Evolutionary conservation across 1,140 invertebrate genomes (phyloP), one percentile per base, ranked within the genome.

Genomic region (Solenopsis invicta): DNA sequence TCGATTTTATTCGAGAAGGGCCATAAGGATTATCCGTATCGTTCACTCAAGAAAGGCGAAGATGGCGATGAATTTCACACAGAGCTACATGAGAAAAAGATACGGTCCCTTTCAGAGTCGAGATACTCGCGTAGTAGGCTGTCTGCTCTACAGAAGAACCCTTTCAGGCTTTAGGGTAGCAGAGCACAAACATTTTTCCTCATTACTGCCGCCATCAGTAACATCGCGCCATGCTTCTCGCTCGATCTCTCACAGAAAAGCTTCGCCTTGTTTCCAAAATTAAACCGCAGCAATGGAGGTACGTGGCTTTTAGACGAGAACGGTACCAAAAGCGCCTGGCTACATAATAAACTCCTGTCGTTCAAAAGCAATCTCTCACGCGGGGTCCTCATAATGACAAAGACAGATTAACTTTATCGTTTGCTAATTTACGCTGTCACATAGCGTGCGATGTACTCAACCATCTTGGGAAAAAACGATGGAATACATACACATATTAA

Each of bases 91-190:
- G 52, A 24, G 16, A 18, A 48, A 45, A 61, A 77, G 62, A 61
- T 72, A 56, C 45, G 21, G 81, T 71, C 64, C 66, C 21, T 71
- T 16, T 8, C 54, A 66, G 67, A 69, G 45, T 10, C 75, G 78
- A 75, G 85, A 88, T 69, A 71, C 61, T 67, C 84, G 71, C 89
- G 92, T 87, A 88, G 82, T 88, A 85, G 88, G 85, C 89, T 85
- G 87, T 92, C 90, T 93, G 92, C 92, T 92, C 90, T 91, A 93
- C 93, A 93, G 91, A 75, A 85, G 90, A 93, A 93, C 92, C 92
- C 91, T 94, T 94, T 93, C 92, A 94, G 90, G 89, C 93, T 94
- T 94, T 91, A 91, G 89, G 91, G 87, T 82, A 87, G 91, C 90
- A 88, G 86, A 90, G 88, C 76, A 91, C 91, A 93, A 93, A 93